phyloP scores from a whole-genome alignment of 2,888 invertebrate genomes.

The Harmothoe impar region DNA sequence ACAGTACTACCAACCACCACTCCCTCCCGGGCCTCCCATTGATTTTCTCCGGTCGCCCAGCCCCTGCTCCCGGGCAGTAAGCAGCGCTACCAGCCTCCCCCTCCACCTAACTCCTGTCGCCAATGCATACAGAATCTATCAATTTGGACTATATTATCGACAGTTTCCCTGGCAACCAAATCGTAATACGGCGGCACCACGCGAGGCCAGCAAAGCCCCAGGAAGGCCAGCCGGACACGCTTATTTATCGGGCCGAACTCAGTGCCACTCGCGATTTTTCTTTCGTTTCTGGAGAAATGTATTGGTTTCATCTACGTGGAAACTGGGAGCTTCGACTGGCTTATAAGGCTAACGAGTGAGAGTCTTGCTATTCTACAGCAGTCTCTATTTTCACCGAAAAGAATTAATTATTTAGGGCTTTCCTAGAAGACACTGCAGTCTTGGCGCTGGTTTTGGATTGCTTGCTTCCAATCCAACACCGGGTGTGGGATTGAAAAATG shows the following conservation, averaged over 20 bases:
- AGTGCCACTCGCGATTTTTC: neutral
- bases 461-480: neutral
- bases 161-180: slow-evolving; percentile 54
- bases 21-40: neutral
- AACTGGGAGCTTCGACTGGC: neutral
- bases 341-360: neutral
- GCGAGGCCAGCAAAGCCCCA: neutral
- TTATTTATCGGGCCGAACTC: neutral
- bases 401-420: neutral
- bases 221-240: slow-evolving; percentile 4
- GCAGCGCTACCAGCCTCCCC: neutral
- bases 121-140: slow-evolving; percentile 32
- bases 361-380: neutral
- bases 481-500: neutral
- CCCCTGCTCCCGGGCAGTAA: neutral
- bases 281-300: neutral
- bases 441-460: neutral
- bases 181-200: slow-evolving; percentile 20
- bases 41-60: slow-evolving; percentile 38
- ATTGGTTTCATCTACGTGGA: neutral
- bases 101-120: neutral
- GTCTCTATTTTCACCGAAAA: neutral
- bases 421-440: neutral
- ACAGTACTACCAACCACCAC: no score
- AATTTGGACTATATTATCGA: slow-evolving; percentile 58